Conservation (phyloP, 2,113 vertebrate genomes). For the Hemiscyllium ocellatum region DNA sequence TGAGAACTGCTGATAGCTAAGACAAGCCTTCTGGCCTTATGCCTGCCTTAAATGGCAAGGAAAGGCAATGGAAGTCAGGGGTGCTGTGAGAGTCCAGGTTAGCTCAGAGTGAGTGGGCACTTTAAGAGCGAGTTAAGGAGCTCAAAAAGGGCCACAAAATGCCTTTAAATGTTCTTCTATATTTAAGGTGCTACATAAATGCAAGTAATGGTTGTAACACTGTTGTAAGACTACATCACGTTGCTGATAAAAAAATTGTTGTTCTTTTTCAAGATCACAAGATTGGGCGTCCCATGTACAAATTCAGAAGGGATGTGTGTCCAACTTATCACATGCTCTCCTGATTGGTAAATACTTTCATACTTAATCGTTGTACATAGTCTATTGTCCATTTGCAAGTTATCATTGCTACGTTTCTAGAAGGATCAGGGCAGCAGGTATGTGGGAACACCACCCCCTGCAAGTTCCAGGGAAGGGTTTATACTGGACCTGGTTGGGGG, state of each 20-base stretch:
- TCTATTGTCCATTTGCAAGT: neutral
- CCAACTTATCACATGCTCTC: constrained; percentile 78
- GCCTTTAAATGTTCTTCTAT: neutral
- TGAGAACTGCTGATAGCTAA: no score
- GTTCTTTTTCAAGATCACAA: constrained; percentile 59
- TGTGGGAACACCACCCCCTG: no score
- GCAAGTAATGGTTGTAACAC: neutral
- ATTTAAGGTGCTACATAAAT: neutral
- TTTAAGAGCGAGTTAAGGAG: no score
- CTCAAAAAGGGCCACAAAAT: neutral
- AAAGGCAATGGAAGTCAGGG: no score
- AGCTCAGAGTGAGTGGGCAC: no score
- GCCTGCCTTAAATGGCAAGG: no score
- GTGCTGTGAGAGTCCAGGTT: no score
- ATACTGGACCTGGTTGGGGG: no score
- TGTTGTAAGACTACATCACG: neutral
- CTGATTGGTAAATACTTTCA: constrained; percentile 66
- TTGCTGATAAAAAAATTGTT: constrained; percentile 16
- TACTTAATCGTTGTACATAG: neutral
- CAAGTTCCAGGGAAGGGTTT: no score
- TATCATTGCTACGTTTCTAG: neutral
- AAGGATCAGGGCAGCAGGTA: no score
- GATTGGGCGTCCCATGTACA: constrained; percentile 58
- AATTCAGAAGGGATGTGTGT: constrained; percentile 59
- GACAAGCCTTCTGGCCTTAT: no score